Evolutionary conservation across 1,140 invertebrate genomes (phyloP).

Genomic region (Copidosoma floridanum): DNA sequence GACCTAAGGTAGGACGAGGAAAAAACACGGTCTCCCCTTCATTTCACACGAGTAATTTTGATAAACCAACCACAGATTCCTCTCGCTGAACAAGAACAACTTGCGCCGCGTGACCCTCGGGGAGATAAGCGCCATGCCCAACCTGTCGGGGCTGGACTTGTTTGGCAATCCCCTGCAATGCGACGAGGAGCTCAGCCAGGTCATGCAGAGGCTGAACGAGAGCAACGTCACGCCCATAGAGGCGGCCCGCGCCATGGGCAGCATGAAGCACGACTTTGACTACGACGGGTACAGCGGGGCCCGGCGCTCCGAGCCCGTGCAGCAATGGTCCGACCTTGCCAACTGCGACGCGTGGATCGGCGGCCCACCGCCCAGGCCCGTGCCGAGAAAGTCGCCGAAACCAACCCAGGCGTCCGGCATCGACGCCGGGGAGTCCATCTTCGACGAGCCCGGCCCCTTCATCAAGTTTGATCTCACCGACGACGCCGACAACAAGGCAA

Average conservation of each 20-base stretch:
- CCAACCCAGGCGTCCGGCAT: not conserved
- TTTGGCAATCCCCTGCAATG: conserved; percentile 52
- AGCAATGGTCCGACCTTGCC: conserved; percentile 47
- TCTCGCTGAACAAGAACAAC: conserved; percentile 46
- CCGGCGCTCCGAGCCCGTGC: conserved; percentile 30
- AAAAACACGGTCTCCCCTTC: conserved; percentile 11
- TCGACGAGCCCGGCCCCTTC: not conserved
- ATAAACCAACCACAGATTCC: no score
- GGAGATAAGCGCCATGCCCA: conserved; percentile 49
- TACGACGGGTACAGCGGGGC: conserved; percentile 27
- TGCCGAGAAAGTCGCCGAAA: conserved; percentile 17
- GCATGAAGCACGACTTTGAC: not conserved
- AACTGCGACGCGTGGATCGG: conserved; percentile 42
- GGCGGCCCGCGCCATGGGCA: conserved; percentile 20
- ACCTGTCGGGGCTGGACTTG: conserved; percentile 47
- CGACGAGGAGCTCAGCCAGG: conserved; percentile 47
- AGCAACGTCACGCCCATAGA: conserved; percentile 48
- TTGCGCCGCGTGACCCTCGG: conserved; percentile 48
- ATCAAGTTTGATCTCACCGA: conserved; percentile 20
- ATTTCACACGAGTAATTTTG: no score
- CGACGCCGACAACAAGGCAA: not conserved
- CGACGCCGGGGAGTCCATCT: not conserved
- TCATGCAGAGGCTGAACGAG: conserved; percentile 51
- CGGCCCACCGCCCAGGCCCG: conserved; percentile 35
- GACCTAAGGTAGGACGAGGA: conserved; percentile 41